Evolutionary conservation across 1,140 invertebrate genomes (phyloP), one percentile per base, ranked within the genome.

Genomic region (Gonatopus flavifemur): DNA sequence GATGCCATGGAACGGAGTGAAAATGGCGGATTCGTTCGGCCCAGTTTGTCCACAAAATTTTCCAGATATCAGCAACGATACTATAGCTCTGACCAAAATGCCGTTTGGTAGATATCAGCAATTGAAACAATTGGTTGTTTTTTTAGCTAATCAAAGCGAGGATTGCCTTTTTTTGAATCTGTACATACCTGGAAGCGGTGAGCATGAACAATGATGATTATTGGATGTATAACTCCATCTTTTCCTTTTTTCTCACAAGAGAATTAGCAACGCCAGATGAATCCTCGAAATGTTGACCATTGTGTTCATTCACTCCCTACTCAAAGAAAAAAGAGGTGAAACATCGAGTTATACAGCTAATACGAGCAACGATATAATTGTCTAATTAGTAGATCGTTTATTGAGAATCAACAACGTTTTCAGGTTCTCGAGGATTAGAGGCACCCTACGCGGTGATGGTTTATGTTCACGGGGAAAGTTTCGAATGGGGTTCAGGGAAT

Each of bases 91-190:
- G 8, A 70, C 80, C 46, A 74, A 72, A 54, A 90, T 89, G 88
- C 87, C 88, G 3, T 77, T 81, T 28, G 86, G 83, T 37, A 75
- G 86, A 25, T 88, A 85, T 76, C 80, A 82, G 62, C 83, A 87
- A 65, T 72, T 90, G 41, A 80, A 81, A 45, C 82, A 81, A 55
- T 78, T 88, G 35, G 62, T 84, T 15, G 86, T 86, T 6, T 78
- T 85, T 57, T 76, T 94, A 21, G 78, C 79, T 53, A 89, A 92
- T 65, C 89, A 93, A 73, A 89, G 84, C 74, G 93, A 96, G 77
- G 91, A 96, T 77, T 96, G 93, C 71, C 83, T 96, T 32, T 89
- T 88, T 70, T 82, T 95, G 55, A 96, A 96, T 70, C 86, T 95
- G 44, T 94, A 91, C 69, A 89, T 91, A 47, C 91, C 91, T 48